Evolutionary conservation across 2,113 vertebrate genomes (phyloP).

Genomic region (Myrmecobius fasciatus): DNA sequence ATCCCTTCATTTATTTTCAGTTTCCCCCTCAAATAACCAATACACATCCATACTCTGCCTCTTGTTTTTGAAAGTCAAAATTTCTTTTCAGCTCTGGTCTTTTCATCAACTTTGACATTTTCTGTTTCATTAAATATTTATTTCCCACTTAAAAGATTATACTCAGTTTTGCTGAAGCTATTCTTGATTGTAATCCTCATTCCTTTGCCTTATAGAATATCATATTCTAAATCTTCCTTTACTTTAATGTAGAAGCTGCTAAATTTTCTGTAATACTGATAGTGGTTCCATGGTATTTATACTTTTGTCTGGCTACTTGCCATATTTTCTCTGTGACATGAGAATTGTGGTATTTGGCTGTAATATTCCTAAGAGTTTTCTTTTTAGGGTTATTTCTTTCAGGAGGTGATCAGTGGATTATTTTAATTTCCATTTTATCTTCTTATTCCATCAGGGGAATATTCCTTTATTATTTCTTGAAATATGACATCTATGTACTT

Average conservation of each 20-base stretch:
- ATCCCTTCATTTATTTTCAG: no score
- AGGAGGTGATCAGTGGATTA: not conserved
- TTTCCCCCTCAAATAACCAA: no score
- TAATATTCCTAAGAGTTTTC: not conserved
- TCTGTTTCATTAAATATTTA: no score
- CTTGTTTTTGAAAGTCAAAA: no score
- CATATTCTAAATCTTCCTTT: no score
- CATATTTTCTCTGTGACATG: not conserved
- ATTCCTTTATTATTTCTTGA: not conserved
- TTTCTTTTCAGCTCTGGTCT: no score
- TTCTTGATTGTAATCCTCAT: no score
- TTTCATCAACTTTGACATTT: no score
- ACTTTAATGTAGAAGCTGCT: not conserved
- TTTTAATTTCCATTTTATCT: not conserved
- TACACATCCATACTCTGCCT: no score
- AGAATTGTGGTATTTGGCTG: not conserved
- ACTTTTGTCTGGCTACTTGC: not conserved
- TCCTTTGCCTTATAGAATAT: no score
- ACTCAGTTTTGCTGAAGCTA: no score
- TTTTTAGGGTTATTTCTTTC: not conserved
- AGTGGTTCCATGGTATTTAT: not conserved
- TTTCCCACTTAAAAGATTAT: no score
- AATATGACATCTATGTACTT: not conserved
- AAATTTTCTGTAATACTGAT: not conserved
- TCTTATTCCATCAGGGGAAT: not conserved